A percentile compares a stretch with the other conserved stretches of the same genome.
Evolutionary conservation across 2,888 invertebrate species (phyloP).

Genomic region (Saturnia japonica): DNA sequence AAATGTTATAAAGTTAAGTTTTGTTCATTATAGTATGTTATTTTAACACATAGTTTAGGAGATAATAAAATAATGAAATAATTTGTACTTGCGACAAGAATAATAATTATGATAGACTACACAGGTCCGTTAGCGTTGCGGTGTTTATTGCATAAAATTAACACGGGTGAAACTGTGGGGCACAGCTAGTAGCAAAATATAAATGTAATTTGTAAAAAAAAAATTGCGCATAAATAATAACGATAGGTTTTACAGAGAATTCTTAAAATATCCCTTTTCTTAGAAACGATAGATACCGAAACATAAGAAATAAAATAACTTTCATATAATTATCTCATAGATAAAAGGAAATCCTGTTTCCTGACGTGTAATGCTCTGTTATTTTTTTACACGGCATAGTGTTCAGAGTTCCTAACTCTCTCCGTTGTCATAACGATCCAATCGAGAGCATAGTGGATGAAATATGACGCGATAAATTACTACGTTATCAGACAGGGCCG

Average conservation of each 20-base stretch:
- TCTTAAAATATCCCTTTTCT: neutral
- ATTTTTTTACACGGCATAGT: constrained; percentile 18
- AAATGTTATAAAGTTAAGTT: no score
- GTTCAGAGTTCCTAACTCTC: constrained; percentile 29
- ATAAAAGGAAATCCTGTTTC: constrained; percentile 7
- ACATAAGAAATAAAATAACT: neutral
- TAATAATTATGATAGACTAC: no score
- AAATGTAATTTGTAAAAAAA: neutral
- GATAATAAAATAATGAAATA: no score
- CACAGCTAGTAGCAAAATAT: no score
- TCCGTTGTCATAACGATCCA: constrained; percentile 53
- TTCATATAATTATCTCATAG: neutral
- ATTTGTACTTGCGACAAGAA: no score
- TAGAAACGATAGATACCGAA: neutral
- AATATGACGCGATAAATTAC: constrained; percentile 66
- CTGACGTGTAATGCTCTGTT: constrained; percentile 5
- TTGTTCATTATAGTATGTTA: no score
- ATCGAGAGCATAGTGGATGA: constrained; percentile 49
- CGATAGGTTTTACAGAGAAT: neutral
- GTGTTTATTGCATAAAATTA: no score
- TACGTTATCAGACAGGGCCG: constrained; percentile 57
- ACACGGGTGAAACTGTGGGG: no score
- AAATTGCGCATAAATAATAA: no score
- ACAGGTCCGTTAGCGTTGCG: no score
- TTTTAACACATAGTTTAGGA: no score